phyloP scores from a whole-genome alignment of 2,888 invertebrate genomes.

The Drosophila formosana region DNA sequence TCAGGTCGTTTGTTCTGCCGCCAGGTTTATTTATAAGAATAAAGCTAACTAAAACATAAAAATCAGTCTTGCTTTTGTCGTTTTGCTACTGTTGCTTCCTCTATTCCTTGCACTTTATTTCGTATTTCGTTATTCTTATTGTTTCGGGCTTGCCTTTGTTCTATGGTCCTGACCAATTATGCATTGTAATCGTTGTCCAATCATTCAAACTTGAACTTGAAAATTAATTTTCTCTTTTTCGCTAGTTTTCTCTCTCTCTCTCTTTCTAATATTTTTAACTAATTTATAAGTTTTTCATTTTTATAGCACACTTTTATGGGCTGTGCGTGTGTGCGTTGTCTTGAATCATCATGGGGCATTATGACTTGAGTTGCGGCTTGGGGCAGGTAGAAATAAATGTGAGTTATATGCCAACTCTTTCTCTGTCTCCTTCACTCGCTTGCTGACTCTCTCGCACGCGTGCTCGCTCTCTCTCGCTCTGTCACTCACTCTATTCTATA shows the following conservation, averaged over 20 bases:
- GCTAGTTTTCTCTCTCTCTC: neutral
- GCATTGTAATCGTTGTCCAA: conserved; percentile 32
- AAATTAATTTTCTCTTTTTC: conserved; percentile 26
- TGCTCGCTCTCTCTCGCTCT: neutral
- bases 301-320: conserved; percentile 71
- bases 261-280: conserved; percentile 13
- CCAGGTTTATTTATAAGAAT: conserved; percentile 38
- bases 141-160: conserved; percentile 10
- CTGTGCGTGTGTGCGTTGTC: conserved; percentile 46
- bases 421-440: neutral
- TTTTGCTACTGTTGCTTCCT: conserved; percentile 25
- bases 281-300: conserved; percentile 56
- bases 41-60: conserved; percentile 78
- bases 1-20: conserved; percentile 8
- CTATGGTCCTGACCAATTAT: conserved; percentile 44
- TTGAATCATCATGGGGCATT: conserved; percentile 40
- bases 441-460: conserved; percentile 1
- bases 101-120: conserved; percentile 12
- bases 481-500: neutral
- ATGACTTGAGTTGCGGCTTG: neutral
- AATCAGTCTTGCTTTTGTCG: conserved; percentile 80
- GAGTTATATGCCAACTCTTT: conserved; percentile 38
- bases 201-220: conserved; percentile 31
- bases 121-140: conserved; percentile 4
- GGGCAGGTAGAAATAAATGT: conserved; percentile 9